Percentiles rank a stretch among this genome's conserved stretches.
These are phyloP conservation scores for Willowsia nigromaculata DNA, from an alignment of 2,888 invertebrate species.

Conservation along the genomic window DNA sequence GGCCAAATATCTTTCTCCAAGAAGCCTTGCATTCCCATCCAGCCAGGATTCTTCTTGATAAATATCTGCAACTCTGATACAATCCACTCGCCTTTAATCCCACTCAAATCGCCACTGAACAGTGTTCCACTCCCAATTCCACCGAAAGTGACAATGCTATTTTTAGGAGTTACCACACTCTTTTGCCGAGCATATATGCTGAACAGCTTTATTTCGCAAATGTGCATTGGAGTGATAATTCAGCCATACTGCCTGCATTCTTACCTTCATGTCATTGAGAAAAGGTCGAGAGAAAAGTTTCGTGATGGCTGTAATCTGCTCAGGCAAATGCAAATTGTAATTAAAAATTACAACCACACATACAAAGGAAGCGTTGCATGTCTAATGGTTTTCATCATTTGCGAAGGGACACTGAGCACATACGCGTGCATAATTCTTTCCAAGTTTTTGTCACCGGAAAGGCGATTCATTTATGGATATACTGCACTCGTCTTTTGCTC, in stretches of 20 bases:
- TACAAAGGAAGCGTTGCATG: not conserved
- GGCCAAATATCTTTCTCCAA: not conserved
- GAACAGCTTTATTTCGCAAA: slow-evolving; percentile 7
- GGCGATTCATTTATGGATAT: slow-evolving; percentile 10
- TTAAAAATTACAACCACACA: not conserved
- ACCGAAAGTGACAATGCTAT: too few relatives aligned
- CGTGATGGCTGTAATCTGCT: not conserved
- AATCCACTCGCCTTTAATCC: too few relatives aligned
- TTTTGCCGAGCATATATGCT: not conserved
- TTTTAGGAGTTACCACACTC: not conserved
- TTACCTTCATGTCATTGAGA: too few relatives aligned
- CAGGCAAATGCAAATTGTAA: not conserved
- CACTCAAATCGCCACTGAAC: too few relatives aligned
- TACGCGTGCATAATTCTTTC: not conserved
- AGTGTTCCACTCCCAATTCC: not conserved
- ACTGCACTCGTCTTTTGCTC: not conserved
- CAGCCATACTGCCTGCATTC: not conserved
- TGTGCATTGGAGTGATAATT: slow-evolving; percentile 7
- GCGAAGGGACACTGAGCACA: not conserved
- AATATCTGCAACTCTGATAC: not conserved
- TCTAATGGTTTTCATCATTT: not conserved
- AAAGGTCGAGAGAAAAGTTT: too few relatives aligned
- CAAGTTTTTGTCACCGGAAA: not conserved
- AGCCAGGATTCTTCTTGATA: slow-evolving; percentile 5
- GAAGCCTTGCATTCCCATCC: slow-evolving; percentile 5